Conservation (phyloP, 2,888 invertebrate species). For the Cheilosia scutellata region DNA sequence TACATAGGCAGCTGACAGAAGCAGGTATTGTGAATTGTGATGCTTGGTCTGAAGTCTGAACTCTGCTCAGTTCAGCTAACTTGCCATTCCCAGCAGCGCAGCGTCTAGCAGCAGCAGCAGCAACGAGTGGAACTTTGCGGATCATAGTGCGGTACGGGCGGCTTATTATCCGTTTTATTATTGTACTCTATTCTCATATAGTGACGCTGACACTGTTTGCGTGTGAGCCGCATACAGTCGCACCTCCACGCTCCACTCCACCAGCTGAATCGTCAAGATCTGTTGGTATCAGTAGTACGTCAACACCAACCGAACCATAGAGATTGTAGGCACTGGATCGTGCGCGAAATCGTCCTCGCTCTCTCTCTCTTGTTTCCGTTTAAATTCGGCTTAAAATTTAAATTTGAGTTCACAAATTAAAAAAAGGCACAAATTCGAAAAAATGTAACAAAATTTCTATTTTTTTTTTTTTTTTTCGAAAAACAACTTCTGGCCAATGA, state of each 20-base stretch:
- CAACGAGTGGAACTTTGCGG: not conserved
- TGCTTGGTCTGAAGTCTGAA: conserved; percentile 1
- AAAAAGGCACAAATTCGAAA: not conserved
- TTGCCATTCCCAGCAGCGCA: conserved; percentile 16
- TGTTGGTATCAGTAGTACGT: conserved; percentile 78
- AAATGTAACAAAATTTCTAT: not conserved
- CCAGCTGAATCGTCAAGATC: conserved; percentile 69
- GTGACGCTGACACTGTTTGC: conserved; percentile 1
- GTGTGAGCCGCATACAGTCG: conserved; percentile 41
- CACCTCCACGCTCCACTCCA: not conserved
- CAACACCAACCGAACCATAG: conserved; percentile 80
- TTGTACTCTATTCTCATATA: conserved; percentile 2
- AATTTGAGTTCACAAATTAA: not conserved
- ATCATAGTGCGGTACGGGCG: conserved; percentile 10
- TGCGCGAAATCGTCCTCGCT: conserved; percentile 67
- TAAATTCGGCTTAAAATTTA: conserved; percentile 10
- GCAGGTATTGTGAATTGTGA: conserved; percentile 15
- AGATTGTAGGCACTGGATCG: conserved; percentile 61
- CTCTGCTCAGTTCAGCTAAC: conserved; percentile 1
- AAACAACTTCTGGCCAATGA: not conserved
- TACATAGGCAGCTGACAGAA: not conserved
- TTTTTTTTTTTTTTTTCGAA: not conserved
- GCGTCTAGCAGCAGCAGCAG: conserved; percentile 6
- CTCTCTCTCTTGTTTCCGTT: conserved; percentile 19
- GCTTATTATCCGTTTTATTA: not conserved